These are phyloP conservation scores for Scomber japonicus DNA, from an alignment of 2,113 vertebrate species.

Conservation along the genomic window DNA sequence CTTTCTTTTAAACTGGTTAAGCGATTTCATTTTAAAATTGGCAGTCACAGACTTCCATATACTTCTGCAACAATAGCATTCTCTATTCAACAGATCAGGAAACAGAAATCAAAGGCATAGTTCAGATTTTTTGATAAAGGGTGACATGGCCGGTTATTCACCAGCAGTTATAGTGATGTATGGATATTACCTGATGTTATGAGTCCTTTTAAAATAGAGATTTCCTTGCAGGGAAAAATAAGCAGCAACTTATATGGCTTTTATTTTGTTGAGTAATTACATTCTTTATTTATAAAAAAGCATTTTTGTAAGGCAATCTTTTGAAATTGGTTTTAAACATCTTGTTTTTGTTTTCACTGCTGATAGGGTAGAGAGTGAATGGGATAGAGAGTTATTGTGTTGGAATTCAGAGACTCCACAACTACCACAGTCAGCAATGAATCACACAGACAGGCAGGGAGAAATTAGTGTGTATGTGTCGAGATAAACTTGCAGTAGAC, in stretches of 20 bases:
- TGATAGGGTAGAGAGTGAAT: neutral
- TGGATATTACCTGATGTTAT: no score
- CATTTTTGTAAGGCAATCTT: neutral
- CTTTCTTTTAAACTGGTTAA: no score
- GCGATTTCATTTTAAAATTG: no score
- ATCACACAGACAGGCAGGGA: constrained; percentile 21
- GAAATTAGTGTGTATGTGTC: neutral
- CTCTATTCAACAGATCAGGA: no score
- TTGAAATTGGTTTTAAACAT: neutral
- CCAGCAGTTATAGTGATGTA: no score
- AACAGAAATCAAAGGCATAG: no score
- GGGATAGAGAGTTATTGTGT: neutral
- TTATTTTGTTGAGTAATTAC: no score
- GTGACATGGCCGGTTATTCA: no score
- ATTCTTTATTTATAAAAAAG: neutral
- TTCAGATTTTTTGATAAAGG: no score
- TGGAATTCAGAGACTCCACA: constrained; percentile 42
- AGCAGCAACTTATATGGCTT: no score
- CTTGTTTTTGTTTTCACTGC: neutral
- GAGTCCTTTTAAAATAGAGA: neutral
- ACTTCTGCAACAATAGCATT: no score
- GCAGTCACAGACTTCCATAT: no score
- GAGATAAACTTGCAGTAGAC: constrained; percentile 1
- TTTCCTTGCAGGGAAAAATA: neutral
- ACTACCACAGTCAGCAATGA: constrained; percentile 27